Evolutionary conservation across 2,888 invertebrate genomes (phyloP), one percentile per base, ranked within the genome.

Genomic region (Ptycholaimellus sp.): DNA sequence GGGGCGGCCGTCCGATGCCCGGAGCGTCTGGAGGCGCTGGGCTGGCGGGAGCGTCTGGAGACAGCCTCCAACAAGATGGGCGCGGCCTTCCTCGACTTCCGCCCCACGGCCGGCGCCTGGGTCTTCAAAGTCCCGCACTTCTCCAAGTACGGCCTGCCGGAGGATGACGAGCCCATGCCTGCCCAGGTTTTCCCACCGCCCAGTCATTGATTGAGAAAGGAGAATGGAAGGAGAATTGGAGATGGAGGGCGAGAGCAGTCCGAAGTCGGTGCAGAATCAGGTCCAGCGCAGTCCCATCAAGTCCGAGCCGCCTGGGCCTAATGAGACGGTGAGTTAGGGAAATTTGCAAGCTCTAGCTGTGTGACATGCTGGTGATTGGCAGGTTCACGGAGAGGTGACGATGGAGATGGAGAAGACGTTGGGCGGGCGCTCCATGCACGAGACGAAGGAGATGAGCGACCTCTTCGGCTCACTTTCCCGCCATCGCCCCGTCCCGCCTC

Each of bases 81-180:
- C 43, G 82, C 83, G 0, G 72, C 74, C 37, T 96, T 93, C 59
- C 16, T 85, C 4, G 90, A 93, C 56, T 93, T 87, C 61, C 70
- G 83, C 0, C 80, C 87, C 0, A 78, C 80, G 57, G 83, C 82
- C 2, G 93, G 93, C 19, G 82, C 85, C 37, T 96, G 93, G 90
- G 85, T 87, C 35, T 93, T 93, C 62, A 45, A 50, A 31, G 65
- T 56, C 11, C 42, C 46, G 21, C 65, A 65, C 48, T 65, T 65
- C 48, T 60, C 63, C 30, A 64, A 63, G 47, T 65, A 65, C 46
- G 62, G 63, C 23, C 49, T 64, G 14, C 36, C 39, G 20, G 61
- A 60, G 35, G 46, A 50, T 34, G 46, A 48, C 3, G 37, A 37
- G 3, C 31, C 3, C 11, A 19, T 21, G 14, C n/a, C n/a, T n/a